These are phyloP conservation scores for Drosophila picticornis DNA, from an alignment of 2,888 invertebrate species.

Conservation along the genomic window DNA sequence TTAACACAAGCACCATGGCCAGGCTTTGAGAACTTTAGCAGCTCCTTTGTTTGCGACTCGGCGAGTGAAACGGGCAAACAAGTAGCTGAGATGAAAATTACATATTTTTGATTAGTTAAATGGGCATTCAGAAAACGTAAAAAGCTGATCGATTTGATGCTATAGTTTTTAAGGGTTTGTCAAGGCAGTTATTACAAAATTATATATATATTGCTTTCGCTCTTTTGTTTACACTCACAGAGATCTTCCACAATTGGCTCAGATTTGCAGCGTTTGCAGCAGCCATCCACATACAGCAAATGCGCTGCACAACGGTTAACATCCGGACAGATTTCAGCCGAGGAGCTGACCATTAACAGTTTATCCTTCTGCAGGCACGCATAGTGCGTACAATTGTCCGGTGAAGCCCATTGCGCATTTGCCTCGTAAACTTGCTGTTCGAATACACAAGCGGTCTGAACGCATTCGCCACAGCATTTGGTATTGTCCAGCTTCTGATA, in stretches of 20 bases:
- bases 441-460: slow-evolving; percentile 87
- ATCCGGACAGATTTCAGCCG: slow-evolving; percentile 88
- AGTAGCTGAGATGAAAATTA: slow-evolving; percentile 84
- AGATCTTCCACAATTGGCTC: slow-evolving; percentile 83
- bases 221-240: slow-evolving; percentile 53
- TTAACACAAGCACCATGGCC: slow-evolving; percentile 89
- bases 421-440: slow-evolving; percentile 86
- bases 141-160: background rate
- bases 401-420: slow-evolving; percentile 87
- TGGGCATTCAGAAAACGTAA: background rate
- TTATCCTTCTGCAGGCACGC: slow-evolving; percentile 86
- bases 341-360: slow-evolving; percentile 87
- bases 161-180: background rate
- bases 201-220: background rate
- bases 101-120: background rate
- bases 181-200: background rate
- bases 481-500: slow-evolving; percentile 84
- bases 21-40: slow-evolving; percentile 86
- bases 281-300: slow-evolving; percentile 87
- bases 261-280: slow-evolving; percentile 89
- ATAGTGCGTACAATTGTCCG: slow-evolving; percentile 89
- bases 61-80: slow-evolving; percentile 87
- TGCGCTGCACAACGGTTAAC: slow-evolving; percentile 87
- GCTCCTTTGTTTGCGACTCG: slow-evolving; percentile 86
- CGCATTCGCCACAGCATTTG: slow-evolving; percentile 89